Evolutionary conservation across 2,888 invertebrate species (phyloP).

Genomic region (Cotesia congregata): DNA sequence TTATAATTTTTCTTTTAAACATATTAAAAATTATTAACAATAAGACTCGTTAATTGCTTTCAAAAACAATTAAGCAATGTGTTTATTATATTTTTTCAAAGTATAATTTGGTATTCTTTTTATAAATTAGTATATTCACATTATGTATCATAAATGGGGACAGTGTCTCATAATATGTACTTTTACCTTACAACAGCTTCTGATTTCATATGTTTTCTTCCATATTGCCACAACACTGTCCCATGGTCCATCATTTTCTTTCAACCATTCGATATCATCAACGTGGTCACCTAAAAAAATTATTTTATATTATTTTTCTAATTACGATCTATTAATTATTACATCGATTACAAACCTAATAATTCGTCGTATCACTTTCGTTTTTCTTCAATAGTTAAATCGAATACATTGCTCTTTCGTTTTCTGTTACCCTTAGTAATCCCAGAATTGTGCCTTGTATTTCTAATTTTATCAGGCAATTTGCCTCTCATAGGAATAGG

Average conservation of each 20-base stretch:
- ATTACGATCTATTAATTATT: background rate
- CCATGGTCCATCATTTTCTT: background rate
- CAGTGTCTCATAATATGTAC: too few relatives aligned
- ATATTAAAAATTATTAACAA: too few relatives aligned
- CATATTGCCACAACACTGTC: background rate
- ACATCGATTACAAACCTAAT: background rate
- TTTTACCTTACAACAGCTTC: background rate
- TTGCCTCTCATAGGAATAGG: background rate
- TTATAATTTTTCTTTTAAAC: too few relatives aligned
- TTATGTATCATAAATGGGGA: too few relatives aligned
- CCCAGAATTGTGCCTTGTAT: background rate
- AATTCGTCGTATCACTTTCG: background rate
- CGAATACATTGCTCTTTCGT: too few relatives aligned
- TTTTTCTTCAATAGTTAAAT: background rate
- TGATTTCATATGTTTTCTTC: background rate
- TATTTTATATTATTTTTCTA: background rate
- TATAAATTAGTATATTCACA: too few relatives aligned
- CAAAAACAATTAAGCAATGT: too few relatives aligned
- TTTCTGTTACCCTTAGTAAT: background rate
- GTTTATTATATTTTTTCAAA: too few relatives aligned
- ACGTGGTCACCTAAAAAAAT: background rate
- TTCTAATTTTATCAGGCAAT: constrained; percentile 8
- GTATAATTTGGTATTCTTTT: too few relatives aligned
- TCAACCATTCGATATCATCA: background rate
- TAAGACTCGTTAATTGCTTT: too few relatives aligned